Conservation (phyloP, 2,113 vertebrate species). For the Oophaga pumilio region DNA sequence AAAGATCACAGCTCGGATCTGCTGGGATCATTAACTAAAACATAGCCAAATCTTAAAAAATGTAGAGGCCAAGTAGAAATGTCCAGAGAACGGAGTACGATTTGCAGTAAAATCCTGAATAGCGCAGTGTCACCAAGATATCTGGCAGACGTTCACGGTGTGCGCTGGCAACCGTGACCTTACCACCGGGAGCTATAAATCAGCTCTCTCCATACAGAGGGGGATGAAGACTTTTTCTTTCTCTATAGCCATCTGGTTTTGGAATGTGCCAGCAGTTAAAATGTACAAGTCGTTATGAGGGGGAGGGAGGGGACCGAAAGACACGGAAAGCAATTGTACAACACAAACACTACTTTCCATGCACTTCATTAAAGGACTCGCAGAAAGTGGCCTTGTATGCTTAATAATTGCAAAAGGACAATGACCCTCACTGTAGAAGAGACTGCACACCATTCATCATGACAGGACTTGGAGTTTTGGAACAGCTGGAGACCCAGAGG, state of each 20-base stretch:
- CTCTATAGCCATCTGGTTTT: constrained; percentile 43
- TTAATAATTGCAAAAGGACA: neutral
- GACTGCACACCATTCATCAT: neutral
- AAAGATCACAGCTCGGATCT: neutral
- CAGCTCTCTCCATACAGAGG: constrained; percentile 1
- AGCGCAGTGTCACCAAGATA: neutral
- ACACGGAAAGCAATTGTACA: neutral
- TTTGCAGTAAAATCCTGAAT: neutral
- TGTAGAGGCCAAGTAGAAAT: neutral
- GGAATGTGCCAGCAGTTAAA: constrained; percentile 29
- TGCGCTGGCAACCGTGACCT: constrained; percentile 20
- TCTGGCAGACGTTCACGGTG: neutral
- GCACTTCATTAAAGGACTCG: neutral
- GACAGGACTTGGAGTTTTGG: neutral
- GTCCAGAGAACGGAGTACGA: no score
- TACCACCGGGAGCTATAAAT: constrained; percentile 16
- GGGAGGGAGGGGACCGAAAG: neutral
- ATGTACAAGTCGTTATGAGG: neutral
- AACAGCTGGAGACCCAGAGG: neutral
- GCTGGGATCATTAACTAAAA: constrained; percentile 8
- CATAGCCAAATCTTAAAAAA: neutral
- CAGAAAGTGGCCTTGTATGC: neutral
- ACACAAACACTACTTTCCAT: neutral
- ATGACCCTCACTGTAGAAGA: neutral
- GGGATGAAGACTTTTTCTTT: neutral